Percentiles rank a stretch among this genome's conserved stretches.
These are phyloP conservation scores for Chelon auratus DNA, from an alignment of 2,797 vertebrate genomes.

Conservation along the genomic window DNA sequence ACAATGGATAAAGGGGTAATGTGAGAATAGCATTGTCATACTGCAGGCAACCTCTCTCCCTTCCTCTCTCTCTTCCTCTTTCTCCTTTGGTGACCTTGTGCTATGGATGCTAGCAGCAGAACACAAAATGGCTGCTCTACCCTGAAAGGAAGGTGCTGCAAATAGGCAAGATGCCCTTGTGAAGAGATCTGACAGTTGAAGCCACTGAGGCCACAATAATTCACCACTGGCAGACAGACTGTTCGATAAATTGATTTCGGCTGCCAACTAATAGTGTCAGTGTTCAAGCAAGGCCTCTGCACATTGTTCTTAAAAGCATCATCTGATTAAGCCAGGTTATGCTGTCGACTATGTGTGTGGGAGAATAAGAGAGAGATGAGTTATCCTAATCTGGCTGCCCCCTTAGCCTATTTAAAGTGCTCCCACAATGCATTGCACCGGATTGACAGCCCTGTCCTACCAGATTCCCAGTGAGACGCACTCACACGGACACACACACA, in stretches of 20 bases:
- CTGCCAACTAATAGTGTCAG: background rate
- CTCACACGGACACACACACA: constrained; percentile 31
- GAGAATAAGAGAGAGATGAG: constrained; percentile 6
- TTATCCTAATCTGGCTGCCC: constrained; percentile 51
- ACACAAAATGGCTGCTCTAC: constrained; percentile 52
- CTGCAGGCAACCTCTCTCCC: background rate
- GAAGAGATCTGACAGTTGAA: background rate
- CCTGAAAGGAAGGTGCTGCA: background rate
- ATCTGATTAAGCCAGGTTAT: background rate
- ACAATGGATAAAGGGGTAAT: constrained; percentile 39
- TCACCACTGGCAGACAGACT: background rate
- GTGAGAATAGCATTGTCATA: constrained; percentile 27
- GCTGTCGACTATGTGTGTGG: background rate
- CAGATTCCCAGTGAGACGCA: constrained; percentile 28
- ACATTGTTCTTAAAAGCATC: background rate
- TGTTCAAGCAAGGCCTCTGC: background rate
- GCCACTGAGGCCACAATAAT: background rate
- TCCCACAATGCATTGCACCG: constrained; percentile 71
- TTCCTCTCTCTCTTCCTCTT: background rate
- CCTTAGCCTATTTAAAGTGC: constrained; percentile 60
- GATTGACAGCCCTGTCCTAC: constrained; percentile 49
- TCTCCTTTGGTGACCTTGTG: constrained; percentile 52
- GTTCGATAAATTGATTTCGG: constrained; percentile 7
- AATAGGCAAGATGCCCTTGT: background rate
- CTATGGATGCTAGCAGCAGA: constrained; percentile 26